Percentiles rank a stretch among this genome's conserved stretches.
Evolutionary conservation across 2,113 vertebrate species (phyloP).

Genomic region (Sigmodon hispidus): DNA sequence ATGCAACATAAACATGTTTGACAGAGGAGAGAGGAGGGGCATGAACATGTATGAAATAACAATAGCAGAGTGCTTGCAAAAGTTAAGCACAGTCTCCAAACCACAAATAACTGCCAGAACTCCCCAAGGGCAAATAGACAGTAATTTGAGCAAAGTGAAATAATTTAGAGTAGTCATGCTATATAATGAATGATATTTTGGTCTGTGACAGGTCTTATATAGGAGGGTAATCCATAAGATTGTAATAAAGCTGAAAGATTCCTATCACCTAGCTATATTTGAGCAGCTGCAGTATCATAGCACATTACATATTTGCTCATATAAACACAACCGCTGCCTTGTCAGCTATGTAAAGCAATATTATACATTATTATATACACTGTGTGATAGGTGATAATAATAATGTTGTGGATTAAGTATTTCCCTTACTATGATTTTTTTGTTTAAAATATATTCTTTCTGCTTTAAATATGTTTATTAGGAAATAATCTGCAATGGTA

Average conservation of each 20-base stretch:
- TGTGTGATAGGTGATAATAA: not conserved
- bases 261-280: not conserved
- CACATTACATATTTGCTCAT: not conserved
- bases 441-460: not conserved
- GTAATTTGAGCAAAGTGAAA: slow-evolving; percentile 6
- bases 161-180: not conserved
- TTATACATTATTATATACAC: not conserved
- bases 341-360: not conserved
- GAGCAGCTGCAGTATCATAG: no score
- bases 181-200: not conserved
- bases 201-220: not conserved
- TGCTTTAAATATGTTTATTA: not conserved
- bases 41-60: not conserved
- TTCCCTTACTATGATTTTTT: not conserved
- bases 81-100: not conserved
- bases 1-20: not conserved
- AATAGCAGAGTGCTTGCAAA: not conserved
- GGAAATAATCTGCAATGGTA: not conserved
- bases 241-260: not conserved
- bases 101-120: not conserved
- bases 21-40: not conserved
- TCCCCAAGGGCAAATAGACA: not conserved
- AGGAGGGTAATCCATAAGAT: not conserved
- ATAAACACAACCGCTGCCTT: not conserved
- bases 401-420: not conserved